phyloP scores from a whole-genome alignment of 2,113 vertebrate species.

The Solenodon paradoxus region DNA sequence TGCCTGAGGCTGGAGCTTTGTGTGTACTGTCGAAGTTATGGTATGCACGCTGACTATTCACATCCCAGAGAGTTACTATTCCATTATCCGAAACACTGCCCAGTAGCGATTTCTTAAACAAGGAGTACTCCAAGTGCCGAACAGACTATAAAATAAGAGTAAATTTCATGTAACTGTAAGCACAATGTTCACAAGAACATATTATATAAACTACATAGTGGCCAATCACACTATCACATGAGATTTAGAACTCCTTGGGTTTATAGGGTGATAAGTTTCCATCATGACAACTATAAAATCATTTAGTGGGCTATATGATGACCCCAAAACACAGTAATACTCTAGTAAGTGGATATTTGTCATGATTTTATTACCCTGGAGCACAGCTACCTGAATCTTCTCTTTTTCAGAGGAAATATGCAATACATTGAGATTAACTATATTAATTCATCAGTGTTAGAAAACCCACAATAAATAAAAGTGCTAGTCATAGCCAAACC shows the following conservation, averaged over 20 bases:
- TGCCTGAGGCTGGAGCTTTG: constrained; percentile 93
- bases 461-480: constrained; percentile 3
- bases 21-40: constrained; percentile 91
- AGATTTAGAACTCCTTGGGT: not conserved
- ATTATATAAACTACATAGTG: not conserved
- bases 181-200: not conserved
- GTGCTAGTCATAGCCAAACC: not conserved
- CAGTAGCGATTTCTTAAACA: constrained; percentile 92
- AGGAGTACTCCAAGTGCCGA: constrained; percentile 92
- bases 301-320: not conserved
- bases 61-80: constrained; percentile 94
- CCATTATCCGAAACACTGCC: constrained; percentile 95
- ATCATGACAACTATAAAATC: not conserved
- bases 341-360: not conserved
- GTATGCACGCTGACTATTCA: constrained; percentile 91
- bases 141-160: constrained; percentile 86
- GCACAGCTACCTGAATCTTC: not conserved
- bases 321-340: not conserved
- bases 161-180: constrained; percentile 25
- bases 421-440: not conserved
- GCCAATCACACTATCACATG: not conserved
- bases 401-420: not conserved
- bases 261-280: not conserved
- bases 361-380: constrained; percentile 11
- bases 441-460: not conserved